Base-by-base conservation (phyloP, 2,888 invertebrate genomes). In the Tineola bisselliella region DNA sequence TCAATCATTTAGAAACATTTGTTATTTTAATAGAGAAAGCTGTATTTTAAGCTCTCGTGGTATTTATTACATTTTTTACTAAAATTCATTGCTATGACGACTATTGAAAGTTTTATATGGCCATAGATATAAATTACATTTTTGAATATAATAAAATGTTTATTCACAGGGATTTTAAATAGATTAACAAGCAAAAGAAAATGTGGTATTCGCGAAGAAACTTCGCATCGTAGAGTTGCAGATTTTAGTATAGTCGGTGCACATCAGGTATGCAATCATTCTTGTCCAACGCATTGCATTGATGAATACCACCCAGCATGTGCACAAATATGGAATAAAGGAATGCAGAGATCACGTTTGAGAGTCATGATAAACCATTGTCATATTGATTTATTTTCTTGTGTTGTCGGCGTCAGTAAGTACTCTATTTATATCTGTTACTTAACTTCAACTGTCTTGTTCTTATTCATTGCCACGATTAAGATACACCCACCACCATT, bases 291-390 rank as follows among this genome's bases (percentile, higher is more conserved):
- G 0, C 76, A 69, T 66, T 86, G 84, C 63, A 66, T 75, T 0
- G 84, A 86, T 44, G 70, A 70, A 0, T 86, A 84, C 64, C 73
- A 76, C 3, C 84, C 84, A 0, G 80, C 73, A 1, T 86, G 84
- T 62, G 84, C 81, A 8, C 38, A 61, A 18, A 61, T 61, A 13
- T 59, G 38, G 30, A 43, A 38, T 1, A 64, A 63, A 0, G 63
- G 65, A 15, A 70, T 66, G 68, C 33, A 59, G 5, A 52, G 57
- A 0, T 73, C 62, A 43, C 65, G 38, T 0, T 66, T 63, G 44
- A 69, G 71, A 30, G 67, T 76, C 0, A 82, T 84, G 79, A 69
- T 86, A 59, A 86, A 86, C 63, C 84, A 86, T 62, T 86, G 84
- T 62, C 84, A 86, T 63, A 73, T 84, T n/a, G 84, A 86, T 60